Evolutionary conservation across 2,888 invertebrate genomes (phyloP).

Genomic region (Brachyptera risi): DNA sequence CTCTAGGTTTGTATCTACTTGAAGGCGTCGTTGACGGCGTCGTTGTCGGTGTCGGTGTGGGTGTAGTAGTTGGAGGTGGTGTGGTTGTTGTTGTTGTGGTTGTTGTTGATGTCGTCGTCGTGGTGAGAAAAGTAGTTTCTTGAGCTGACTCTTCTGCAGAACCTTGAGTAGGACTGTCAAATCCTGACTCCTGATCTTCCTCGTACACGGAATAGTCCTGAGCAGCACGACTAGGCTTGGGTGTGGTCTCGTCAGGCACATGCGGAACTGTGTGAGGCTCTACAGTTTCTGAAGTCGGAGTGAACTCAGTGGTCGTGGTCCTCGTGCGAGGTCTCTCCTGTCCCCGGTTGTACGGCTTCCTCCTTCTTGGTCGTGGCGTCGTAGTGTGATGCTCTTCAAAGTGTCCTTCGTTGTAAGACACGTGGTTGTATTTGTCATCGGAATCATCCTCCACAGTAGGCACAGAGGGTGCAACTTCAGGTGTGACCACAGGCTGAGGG

Average conservation of each 20-base stretch:
- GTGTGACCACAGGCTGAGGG: not conserved
- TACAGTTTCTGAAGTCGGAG: not conserved
- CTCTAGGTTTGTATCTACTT: constrained; percentile 16
- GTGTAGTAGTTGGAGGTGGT: not conserved
- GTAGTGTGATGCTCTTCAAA: not conserved
- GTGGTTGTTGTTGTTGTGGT: not conserved
- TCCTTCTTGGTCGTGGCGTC: not conserved
- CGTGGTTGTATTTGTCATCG: constrained; percentile 5
- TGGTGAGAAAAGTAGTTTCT: not conserved
- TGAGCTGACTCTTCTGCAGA: not conserved
- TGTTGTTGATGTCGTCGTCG: not conserved
- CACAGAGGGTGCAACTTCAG: not conserved
- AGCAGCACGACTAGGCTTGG: not conserved
- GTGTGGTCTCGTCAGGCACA: not conserved
- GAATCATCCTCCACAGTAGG: not conserved
- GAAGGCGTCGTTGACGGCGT: not conserved
- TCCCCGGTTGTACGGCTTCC: constrained; percentile 9
- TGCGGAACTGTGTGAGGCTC: not conserved
- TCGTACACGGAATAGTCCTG: constrained; percentile 4
- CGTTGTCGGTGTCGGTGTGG: not conserved
- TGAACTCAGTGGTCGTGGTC: not conserved
- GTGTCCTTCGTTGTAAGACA: not conserved
- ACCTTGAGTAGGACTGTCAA: not conserved
- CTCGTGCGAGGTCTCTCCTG: constrained; percentile 1
- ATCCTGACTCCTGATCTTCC: not conserved